These are phyloP conservation scores for Corythoichthys haematopterus DNA, from an alignment of 2,113 vertebrate genomes.

Conservation along the genomic window DNA sequence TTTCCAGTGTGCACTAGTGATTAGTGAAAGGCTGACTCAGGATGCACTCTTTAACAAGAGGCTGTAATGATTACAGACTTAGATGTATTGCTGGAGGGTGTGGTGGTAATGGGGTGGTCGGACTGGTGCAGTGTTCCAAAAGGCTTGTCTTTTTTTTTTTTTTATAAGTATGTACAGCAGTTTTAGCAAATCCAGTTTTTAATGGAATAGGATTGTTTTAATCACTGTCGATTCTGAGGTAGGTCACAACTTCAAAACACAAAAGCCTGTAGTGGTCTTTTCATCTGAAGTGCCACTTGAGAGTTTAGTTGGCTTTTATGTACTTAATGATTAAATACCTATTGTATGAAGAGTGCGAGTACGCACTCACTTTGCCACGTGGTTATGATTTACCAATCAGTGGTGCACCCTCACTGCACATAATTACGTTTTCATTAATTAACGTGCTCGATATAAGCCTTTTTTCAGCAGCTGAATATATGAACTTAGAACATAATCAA, in stretches of 20 bases:
- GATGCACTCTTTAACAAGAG: conserved; percentile 56
- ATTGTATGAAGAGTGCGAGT: conserved; percentile 28
- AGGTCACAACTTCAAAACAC: conserved; percentile 75
- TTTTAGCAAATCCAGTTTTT: conserved; percentile 65
- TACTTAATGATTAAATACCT: conserved; percentile 61
- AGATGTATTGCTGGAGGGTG: conserved; percentile 51
- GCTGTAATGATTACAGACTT: conserved; percentile 58
- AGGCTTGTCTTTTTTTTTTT: conserved; percentile 39
- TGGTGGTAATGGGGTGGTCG: conserved; percentile 31
- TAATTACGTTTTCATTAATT: neutral
- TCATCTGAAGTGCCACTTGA: conserved; percentile 67
- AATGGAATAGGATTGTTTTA: conserved; percentile 78
- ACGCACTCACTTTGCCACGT: conserved; percentile 14
- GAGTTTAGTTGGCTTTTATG: conserved; percentile 63
- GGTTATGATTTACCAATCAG: conserved; percentile 7
- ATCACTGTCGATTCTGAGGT: conserved; percentile 65
- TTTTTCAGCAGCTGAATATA: neutral
- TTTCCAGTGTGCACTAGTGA: conserved; percentile 17
- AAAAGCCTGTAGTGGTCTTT: conserved; percentile 65
- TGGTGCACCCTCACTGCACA: neutral
- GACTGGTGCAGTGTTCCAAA: conserved; percentile 38
- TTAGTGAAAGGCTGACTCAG: conserved; percentile 46
- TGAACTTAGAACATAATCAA: neutral
- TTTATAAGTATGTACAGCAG: conserved; percentile 39
- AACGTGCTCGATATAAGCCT: neutral